phyloP scores from a whole-genome alignment of 2,888 invertebrate genomes.

The Helicoverpa assulta region DNA sequence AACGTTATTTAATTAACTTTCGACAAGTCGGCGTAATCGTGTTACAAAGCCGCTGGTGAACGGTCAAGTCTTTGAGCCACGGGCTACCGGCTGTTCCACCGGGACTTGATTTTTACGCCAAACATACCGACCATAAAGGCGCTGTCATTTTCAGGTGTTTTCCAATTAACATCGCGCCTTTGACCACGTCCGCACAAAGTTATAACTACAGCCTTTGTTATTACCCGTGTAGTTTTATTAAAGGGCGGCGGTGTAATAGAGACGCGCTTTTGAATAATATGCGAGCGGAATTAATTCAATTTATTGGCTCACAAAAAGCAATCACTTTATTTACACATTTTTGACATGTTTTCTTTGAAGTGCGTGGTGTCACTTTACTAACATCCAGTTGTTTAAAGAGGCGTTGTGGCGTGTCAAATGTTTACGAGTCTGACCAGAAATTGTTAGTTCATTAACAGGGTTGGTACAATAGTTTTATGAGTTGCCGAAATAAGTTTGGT shows the following conservation, averaged over 20 bases:
- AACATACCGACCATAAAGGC: constrained; percentile 85
- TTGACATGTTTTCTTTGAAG: constrained; percentile 1
- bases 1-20: constrained; percentile 91
- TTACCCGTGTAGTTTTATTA: constrained; percentile 81
- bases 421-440: constrained; percentile 34
- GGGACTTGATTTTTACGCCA: constrained; percentile 88
- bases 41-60: constrained; percentile 87
- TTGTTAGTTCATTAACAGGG: constrained; percentile 74
- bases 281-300: constrained; percentile 46
- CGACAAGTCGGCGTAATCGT: constrained; percentile 89
- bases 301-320: constrained; percentile 22
- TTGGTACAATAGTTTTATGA: constrained; percentile 86
- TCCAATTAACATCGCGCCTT: constrained; percentile 89
- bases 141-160: constrained; percentile 89
- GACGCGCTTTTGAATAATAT: constrained; percentile 67
- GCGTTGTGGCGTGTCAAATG: constrained; percentile 25
- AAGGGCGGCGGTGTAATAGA: constrained; percentile 78
- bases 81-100: constrained; percentile 68
- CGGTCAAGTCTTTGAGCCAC: constrained; percentile 87
- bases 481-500: constrained; percentile 86
- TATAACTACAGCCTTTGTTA: constrained; percentile 81
- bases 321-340: constrained; percentile 25
- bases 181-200: constrained; percentile 84
- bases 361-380: not conserved
- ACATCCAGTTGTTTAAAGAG: not conserved